Base-by-base conservation (phyloP, 2,113 vertebrate genomes). In the Eulacestoma nigropectus region DNA sequence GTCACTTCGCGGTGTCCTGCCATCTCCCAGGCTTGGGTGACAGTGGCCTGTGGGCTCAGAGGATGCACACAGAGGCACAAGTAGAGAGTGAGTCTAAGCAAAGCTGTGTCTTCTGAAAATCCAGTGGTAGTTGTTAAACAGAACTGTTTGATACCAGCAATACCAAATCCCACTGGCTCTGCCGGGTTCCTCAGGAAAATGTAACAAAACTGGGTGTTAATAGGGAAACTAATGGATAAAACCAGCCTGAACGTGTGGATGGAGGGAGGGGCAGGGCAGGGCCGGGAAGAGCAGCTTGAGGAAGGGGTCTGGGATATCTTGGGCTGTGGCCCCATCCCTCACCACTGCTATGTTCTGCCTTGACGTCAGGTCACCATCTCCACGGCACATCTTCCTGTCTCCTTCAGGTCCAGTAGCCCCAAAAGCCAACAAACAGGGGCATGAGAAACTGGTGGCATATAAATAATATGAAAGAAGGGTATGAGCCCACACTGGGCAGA, bases 191-290 rank as follows among this genome's bases (percentile, higher is more conserved):
- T 62, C n/a, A 32, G 33, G 52, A 76, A 78, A 85, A 78, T 46
- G 16, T 13, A 59, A 5, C 25, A 83, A 44, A 73, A 11, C 6
- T 8, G 5, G 1, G 6, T 20, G 6, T 65, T 76, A 72, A 30
- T 1, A 2, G 25, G 14, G 25, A 63, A 86, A 72, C 35, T 11
- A 47, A 26, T 49, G 55, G 29, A 46, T 53, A 76, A 92, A 83
- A 44, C 30, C 10, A 67, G 13, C 23, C 10, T 47, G 72, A 77
- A 75, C 0, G 0, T 41, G 15, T 20, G 18, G 30, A 67, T 0
- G 4, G 39, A 55, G 32, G 16, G 47, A 90, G 44, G 19, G 32
- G 17, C 16, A 80, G 25, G 33, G 8, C 11, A 53, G 32, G 46
- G 14, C 9, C n/a, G n/a, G n/a, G n/a, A n/a, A 64, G 49, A 16